Percentiles rank a stretch among this genome's conserved stretches.
Evolutionary conservation across 2,797 vertebrate species (phyloP).

Genomic region (Ctenopoma multispine): DNA sequence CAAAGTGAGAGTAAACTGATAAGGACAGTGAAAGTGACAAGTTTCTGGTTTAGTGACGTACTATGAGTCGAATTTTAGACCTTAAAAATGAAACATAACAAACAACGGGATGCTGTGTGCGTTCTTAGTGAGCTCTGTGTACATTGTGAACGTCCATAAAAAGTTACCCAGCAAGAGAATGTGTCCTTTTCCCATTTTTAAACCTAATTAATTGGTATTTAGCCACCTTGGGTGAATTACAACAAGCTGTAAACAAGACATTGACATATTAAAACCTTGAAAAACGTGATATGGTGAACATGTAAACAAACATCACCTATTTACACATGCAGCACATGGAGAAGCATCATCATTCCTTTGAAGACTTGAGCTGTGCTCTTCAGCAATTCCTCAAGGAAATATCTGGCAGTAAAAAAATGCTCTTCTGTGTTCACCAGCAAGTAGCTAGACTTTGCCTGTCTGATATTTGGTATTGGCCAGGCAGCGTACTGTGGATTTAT

Average conservation of each 20-base stretch:
- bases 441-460: conserved; percentile 11
- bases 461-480: conserved; percentile 22
- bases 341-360: not conserved
- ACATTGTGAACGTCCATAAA: not conserved
- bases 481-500: not conserved
- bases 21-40: not conserved
- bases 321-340: conserved; percentile 6
- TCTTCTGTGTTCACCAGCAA: not conserved
- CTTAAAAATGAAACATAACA: too few relatives aligned
- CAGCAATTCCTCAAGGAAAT: conserved; percentile 10
- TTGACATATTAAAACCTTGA: conserved; percentile 1
- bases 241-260: conserved; percentile 26
- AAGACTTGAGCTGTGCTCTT: conserved; percentile 5
- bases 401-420: not conserved
- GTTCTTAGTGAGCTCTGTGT: too few relatives aligned
- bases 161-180: not conserved
- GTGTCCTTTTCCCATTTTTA: conserved; percentile 15
- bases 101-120: too few relatives aligned
- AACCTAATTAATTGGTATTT: conserved; percentile 3
- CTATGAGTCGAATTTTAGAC: not conserved
- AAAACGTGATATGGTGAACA: conserved; percentile 3
- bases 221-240: not conserved
- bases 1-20: not conserved
- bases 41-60: not conserved
- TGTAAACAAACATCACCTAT: conserved; percentile 3